A percentile compares a stretch with the other conserved stretches of the same genome.
These are phyloP conservation scores for Trichopoda pennipes DNA, from an alignment of 2,888 invertebrate genomes.

Conservation along the genomic window DNA sequence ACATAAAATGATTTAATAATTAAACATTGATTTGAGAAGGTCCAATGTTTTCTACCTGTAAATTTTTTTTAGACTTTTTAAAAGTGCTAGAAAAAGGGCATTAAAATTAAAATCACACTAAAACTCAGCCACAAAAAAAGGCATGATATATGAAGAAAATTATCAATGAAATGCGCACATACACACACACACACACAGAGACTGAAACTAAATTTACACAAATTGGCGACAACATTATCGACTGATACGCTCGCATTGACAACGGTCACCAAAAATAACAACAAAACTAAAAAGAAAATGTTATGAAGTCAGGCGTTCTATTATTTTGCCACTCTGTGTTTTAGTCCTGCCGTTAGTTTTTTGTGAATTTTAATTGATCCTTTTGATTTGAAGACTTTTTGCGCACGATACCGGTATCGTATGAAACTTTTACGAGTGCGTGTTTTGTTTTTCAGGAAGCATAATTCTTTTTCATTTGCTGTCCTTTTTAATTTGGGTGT, in stretches of 20 bases:
- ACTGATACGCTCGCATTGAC: constrained; percentile 62
- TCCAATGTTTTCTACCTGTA: constrained; percentile 22
- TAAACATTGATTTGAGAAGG: constrained; percentile 27
- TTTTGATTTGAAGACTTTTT: constrained; percentile 51
- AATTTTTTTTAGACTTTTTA: neutral
- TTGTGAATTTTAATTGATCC: constrained; percentile 60
- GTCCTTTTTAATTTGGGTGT: constrained; percentile 53
- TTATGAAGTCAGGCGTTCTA: constrained; percentile 42
- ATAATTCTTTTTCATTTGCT: constrained; percentile 46
- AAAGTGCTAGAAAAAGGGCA: constrained; percentile 55
- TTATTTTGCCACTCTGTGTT: constrained; percentile 35
- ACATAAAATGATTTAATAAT: constrained; percentile 33
- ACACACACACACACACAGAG: constrained; percentile 27
- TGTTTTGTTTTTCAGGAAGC: constrained; percentile 37
- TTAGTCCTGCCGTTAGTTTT: constrained; percentile 22
- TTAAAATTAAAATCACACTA: constrained; percentile 37
- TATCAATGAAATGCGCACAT: constrained; percentile 49
- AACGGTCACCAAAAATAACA: constrained; percentile 40
- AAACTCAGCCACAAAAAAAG: constrained; percentile 9
- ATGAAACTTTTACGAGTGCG: neutral
- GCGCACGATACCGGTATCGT: constrained; percentile 44
- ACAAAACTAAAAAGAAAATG: constrained; percentile 20
- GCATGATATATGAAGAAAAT: constrained; percentile 38
- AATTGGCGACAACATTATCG: constrained; percentile 77
- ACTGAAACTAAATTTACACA: constrained; percentile 60